Conservation (phyloP, 2,888 invertebrate genomes). For the Thymelicus sylvestris region DNA sequence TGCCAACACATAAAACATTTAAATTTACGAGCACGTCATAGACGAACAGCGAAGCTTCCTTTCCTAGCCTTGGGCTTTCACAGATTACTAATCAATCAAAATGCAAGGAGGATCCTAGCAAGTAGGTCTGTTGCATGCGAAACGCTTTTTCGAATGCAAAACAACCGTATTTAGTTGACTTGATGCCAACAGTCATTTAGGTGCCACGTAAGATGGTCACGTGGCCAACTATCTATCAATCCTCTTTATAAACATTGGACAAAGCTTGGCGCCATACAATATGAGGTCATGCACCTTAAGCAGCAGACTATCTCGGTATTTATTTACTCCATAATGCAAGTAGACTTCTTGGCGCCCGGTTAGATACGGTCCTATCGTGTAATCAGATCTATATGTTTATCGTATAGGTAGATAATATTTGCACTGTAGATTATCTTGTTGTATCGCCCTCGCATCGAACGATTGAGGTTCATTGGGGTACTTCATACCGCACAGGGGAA, state of each 20-base stretch:
- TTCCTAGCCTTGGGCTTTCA: slow-evolving; percentile 41
- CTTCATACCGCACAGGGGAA: slow-evolving; percentile 54
- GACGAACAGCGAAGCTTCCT: slow-evolving; percentile 11
- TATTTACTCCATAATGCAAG: slow-evolving; percentile 54
- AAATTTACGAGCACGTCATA: slow-evolving; percentile 17
- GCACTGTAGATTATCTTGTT: slow-evolving; percentile 57
- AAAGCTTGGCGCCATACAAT: slow-evolving; percentile 55
- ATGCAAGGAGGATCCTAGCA: slow-evolving; percentile 63
- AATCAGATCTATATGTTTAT: slow-evolving; percentile 66
- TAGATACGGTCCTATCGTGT: slow-evolving; percentile 56
- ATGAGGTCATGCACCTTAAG: slow-evolving; percentile 74
- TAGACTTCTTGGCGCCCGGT: slow-evolving; percentile 68
- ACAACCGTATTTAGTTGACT: slow-evolving; percentile 54
- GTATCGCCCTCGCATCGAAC: slow-evolving; percentile 45
- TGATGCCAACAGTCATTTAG: slow-evolving; percentile 64
- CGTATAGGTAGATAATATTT: slow-evolving; percentile 54
- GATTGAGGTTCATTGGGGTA: slow-evolving; percentile 61
- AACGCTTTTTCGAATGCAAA: slow-evolving; percentile 65
- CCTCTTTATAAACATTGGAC: slow-evolving; percentile 71
- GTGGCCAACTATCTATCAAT: slow-evolving; percentile 54
- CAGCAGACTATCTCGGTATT: slow-evolving; percentile 53
- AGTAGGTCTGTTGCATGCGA: slow-evolving; percentile 64
- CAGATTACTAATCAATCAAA: slow-evolving; percentile 48
- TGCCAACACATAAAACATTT: not conserved
- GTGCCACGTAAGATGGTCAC: slow-evolving; percentile 63